Evolutionary conservation across 2,797 vertebrate genomes (phyloP), one percentile per base, ranked within the genome.

Genomic region (Ambastaia sidthimunki): DNA sequence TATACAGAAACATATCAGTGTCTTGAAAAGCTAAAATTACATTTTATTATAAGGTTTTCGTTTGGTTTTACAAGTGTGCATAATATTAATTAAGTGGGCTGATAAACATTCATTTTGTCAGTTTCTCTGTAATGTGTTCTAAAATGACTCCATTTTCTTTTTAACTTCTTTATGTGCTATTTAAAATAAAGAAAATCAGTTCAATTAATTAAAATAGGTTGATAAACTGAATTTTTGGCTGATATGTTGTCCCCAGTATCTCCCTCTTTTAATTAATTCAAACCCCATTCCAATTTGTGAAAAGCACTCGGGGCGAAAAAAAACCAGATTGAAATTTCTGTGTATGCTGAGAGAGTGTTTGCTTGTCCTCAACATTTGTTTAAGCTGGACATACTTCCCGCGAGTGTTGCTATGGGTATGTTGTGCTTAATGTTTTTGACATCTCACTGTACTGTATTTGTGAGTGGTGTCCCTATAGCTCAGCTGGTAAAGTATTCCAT

Each of bases 211-310:
- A 37, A 37, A 37, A 5, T 37, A 37, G 31, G 34, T 37, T 37
- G 34, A 37, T 37, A 4, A 37, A 37, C 34, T 37, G 34, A 37
- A 37, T 37, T 37, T 54, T 54, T 19, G 19, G 52, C 68, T 31
- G 7, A 37, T 37, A 18, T 44, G 67, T 84, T 72, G 63, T 28
- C 70, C 67, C 18, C 70, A 84, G 82, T 77, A 41, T 82, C 79
- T 73, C 76, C 62, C 57, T 48, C 47, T 79, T 80, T 63, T 62
- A 86, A 83, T 90, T 89, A 86, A 82, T 78, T 82, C 85, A 90
- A 91, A 90, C 81, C 89, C 88, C 78, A 81, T 85, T 83, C 86
- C 86, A 88, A 84, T 91, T 89, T 90, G 69, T 84, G 52, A 67
- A 34, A 81, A 74, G 82, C 85, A 86, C 74, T 86, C 86, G 74